Conservation (phyloP, 2,888 invertebrate species). For the Cyclophora albipunctata region DNA sequence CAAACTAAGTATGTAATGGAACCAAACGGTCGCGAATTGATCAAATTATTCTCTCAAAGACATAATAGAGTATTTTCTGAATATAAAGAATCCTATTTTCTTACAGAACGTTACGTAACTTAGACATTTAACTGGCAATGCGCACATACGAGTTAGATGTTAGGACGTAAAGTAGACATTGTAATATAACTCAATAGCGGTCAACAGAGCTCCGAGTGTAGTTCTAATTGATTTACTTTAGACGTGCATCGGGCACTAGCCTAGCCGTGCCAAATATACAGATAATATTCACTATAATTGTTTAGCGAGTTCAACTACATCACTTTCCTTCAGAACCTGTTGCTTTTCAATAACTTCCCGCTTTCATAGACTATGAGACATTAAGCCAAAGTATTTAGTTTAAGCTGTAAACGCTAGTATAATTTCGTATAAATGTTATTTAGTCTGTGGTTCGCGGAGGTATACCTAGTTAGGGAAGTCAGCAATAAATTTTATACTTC, state of each 20-base stretch:
- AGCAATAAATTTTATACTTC: constrained; percentile 76
- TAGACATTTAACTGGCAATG: constrained; percentile 61
- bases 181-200: constrained; percentile 23
- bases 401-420: constrained; percentile 24
- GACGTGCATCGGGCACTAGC: constrained; percentile 28
- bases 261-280: constrained; percentile 62
- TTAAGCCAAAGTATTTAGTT: constrained; percentile 28
- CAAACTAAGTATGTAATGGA: constrained; percentile 48
- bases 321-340: neutral
- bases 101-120: constrained; percentile 61
- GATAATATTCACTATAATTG: constrained; percentile 8
- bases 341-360: constrained; percentile 26
- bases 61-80: constrained; percentile 60
- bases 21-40: constrained; percentile 60
- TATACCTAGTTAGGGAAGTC: constrained; percentile 64
- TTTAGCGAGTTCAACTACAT: constrained; percentile 21
- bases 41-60: constrained; percentile 47
- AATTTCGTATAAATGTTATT: constrained; percentile 28
- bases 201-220: constrained; percentile 27
- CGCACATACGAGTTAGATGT: constrained; percentile 53
- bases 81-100: constrained; percentile 70
- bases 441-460: constrained; percentile 33
- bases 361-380: constrained; percentile 20
- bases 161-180: constrained; percentile 36
- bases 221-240: constrained; percentile 21